Conservation (phyloP, 2,113 vertebrate genomes). For the Sapayoa aenigma region DNA sequence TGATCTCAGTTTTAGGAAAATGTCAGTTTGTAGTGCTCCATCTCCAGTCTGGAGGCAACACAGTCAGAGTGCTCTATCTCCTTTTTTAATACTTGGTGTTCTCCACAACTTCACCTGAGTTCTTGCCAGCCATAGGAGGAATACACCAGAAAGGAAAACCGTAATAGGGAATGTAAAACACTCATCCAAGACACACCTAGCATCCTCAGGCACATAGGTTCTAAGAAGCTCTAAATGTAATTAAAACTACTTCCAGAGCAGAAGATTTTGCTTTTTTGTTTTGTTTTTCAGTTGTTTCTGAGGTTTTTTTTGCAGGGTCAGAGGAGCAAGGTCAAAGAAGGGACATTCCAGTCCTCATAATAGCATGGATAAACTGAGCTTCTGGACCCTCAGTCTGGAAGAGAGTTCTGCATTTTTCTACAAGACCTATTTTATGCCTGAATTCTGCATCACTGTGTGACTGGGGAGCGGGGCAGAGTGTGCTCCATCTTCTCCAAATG, state of each 20-base stretch:
- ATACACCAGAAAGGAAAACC: neutral
- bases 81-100: neutral
- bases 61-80: neutral
- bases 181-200: neutral
- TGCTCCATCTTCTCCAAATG: neutral
- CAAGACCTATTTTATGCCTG: neutral
- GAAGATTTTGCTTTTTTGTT: accelerated
- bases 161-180: neutral
- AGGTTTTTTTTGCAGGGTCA: neutral
- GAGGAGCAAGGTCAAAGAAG: neutral
- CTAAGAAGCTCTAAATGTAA: neutral
- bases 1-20: neutral
- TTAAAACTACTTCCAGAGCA: neutral
- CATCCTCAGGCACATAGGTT: neutral
- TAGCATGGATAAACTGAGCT: neutral
- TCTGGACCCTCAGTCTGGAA: neutral
- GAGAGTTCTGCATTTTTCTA: neutral
- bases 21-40: neutral
- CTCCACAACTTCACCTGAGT: neutral
- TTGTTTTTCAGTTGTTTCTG: neutral
- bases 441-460: neutral
- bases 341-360: neutral
- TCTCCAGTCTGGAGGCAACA: neutral
- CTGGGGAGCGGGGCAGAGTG: too few relatives aligned
- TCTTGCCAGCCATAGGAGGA: neutral